Percentiles rank a stretch among this genome's conserved stretches.
These are phyloP conservation scores for Eretmodus cyanostictus DNA, from an alignment of 2,113 vertebrate species.

Conservation along the genomic window DNA sequence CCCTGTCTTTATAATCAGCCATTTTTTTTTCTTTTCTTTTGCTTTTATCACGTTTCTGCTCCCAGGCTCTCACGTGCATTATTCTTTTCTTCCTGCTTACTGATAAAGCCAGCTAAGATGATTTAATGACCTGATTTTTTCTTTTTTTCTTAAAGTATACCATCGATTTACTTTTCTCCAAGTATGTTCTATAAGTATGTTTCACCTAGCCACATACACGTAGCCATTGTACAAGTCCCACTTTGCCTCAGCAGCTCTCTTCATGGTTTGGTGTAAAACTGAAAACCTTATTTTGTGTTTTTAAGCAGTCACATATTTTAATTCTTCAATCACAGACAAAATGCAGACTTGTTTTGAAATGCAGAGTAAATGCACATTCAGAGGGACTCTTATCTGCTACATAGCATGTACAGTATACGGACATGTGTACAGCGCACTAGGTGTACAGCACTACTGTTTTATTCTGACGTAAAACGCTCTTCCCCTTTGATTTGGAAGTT, in stretches of 20 bases:
- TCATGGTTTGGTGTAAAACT: neutral
- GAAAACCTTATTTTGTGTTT: neutral
- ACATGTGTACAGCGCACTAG: neutral
- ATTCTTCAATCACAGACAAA: neutral
- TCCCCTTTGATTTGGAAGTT: neutral
- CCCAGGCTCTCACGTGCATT: constrained; percentile 1
- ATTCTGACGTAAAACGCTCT: neutral
- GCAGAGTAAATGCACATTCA: neutral
- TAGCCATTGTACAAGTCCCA: neutral
- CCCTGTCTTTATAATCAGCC: neutral
- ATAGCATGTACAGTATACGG: neutral
- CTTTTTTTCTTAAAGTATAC: neutral
- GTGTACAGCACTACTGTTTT: neutral
- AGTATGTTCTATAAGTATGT: neutral
- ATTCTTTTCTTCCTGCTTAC: neutral
- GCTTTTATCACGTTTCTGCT: neutral
- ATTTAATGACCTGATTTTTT: neutral
- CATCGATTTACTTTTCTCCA: neutral
- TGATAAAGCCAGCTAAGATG: neutral
- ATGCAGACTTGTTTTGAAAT: neutral
- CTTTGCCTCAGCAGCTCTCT: neutral
- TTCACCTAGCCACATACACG: neutral
- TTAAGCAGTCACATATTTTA: neutral
- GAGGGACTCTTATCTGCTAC: neutral
- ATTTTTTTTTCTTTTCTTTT: neutral